Base-by-base conservation (phyloP, 2,797 vertebrate species). In the Paedocypris micromegethes region DNA sequence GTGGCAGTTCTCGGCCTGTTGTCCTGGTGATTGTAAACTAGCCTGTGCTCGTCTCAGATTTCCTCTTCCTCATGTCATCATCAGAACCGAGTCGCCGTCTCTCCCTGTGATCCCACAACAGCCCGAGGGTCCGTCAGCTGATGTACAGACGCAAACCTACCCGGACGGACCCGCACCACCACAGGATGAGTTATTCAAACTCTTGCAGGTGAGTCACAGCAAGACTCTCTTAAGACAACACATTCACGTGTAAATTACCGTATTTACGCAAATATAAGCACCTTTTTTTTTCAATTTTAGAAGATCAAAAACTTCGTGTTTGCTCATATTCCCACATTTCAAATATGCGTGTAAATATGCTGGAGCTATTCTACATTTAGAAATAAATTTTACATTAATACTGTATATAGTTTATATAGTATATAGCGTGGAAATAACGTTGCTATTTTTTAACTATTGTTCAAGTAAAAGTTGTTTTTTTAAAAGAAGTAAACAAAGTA, bases 171-270 rank as follows among this genome's bases (percentile, higher is more conserved):
- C 92, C 23, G 23, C 23, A 51, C 87, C 89, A 70, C 78, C 97
- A 5, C 93, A 94, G 70, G 93, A 97, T 73, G 94, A 98, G 83
- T 89, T 98, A 83, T 91, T 92, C 81, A 88, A 90, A 77, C 78
- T 98, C 82, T 91, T 98, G 79, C 96, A 98, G 92, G 96, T 98
- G 69, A 86, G 52, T 78, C 7, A 7, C n/a, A 68, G 56, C 9
- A 55, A 1, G 7, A 41, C 7, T 40, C 3, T 4, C 4, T 4
- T 2, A 38, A 0, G 23, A 9, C 6, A 8, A 23, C 43, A 38
- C 6, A 8, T 38, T 6, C 2, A 6, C 3, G 5, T 6, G 4
- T 45, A 44, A 6, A 2, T 9, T 6, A 37, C 54, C 38, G 23
- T 23, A 23, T 1, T 23, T 23, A 23, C 23, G 23, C 23, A 23